Evolutionary conservation across 2,888 invertebrate genomes (phyloP), one percentile per base, ranked within the genome.

Genomic region (Macropis europaea): DNA sequence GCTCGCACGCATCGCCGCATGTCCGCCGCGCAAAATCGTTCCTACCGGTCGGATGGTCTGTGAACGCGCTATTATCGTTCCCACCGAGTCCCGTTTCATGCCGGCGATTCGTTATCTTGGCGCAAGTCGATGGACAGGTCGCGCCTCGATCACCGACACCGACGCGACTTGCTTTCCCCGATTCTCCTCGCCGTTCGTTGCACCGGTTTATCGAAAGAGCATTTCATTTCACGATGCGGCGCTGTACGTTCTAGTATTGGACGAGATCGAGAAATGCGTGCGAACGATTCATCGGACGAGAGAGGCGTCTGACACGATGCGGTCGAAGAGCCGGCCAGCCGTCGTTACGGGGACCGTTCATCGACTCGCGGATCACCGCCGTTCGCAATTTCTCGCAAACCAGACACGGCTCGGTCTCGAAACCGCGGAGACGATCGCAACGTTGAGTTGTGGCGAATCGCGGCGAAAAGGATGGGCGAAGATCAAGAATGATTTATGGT

Each of bases 401-500:
- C 19, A 28, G 19, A 47, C 30, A 34, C 24, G 45, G 19, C n/a
- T n/a, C n/a, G n/a, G 28, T 15, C 22, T 52, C 24, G 47, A 53
- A 47, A 32, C 30, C 24, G 30, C 4, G 15, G 30, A 19, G 28
- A n/a, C 5, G n/a, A 30, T 13, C 30, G 28, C 15, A 15, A 13
- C n/a, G n/a, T n/a, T 13, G 28, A 19, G 59, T 38, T 11, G 26
- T 26, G 28, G 36, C 13, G 24, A 56, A 32, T 50, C 64, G 56
- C 5, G 50, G 40, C 48, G 38, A 40, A 42, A 61, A 61, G 52
- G 66, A 40, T 47, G 50, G 34, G 52, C 34, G 40, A 52, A 19
- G 59, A 61, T 71, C 73, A 43, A 19, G 64, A 47, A 60, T 80
- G 75, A 80, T 80, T 77, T 77, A 80, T 59, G 63, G 48, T 32